Base-by-base conservation (phyloP, 2,888 invertebrate species). In the Idaea dimidiata region DNA sequence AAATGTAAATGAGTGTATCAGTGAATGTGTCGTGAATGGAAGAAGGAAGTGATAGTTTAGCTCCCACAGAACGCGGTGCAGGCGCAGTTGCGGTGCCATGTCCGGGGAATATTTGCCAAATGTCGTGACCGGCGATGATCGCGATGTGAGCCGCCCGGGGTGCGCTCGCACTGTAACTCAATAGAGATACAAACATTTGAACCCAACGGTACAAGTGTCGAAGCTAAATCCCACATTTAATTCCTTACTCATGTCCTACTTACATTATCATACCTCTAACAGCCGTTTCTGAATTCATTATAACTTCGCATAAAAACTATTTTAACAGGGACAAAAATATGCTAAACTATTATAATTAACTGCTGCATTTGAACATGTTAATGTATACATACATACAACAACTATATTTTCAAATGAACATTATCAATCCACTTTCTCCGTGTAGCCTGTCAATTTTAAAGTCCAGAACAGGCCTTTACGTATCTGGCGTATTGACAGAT, bases 111-210 rank as follows among this genome's bases (percentile, higher is more conserved):
- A 89, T 90, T 91, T 87, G 89, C 91, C 88, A 89, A 89, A 87
- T 84, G 91, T 92, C 91, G 91, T 92, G 91, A 92, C 91, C 84
- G 86, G 79, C 86, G 86, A 86, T 80, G 88, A 91, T 91, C 91
- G 90, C 88, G 91, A 91, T 91, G 87, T 75, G 86, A 87, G 86
- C 88, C 85, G 88, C 89, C 89, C 82, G 87, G 86, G 87, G 88
- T 87, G 89, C 87, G 84, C 85, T 81, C 72, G 81, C 75, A 81
- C 82, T 76, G 79, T 80, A 24, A 24, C 81, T 86, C 87, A 89
- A 88, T 88, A 88, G 82, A 87, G 88, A 89, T 91, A 87, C 86
- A 82, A 84, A 84, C 82, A 86, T 88, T 87, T 87, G 85, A 87
- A 84, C 81, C 82, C 83, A 89, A 89, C 88, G 87, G 88, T 89